Evolutionary conservation across 2,113 vertebrate genomes (phyloP), one percentile per base, ranked within the genome.

Genomic region (Rhinichthys klamathensis): DNA sequence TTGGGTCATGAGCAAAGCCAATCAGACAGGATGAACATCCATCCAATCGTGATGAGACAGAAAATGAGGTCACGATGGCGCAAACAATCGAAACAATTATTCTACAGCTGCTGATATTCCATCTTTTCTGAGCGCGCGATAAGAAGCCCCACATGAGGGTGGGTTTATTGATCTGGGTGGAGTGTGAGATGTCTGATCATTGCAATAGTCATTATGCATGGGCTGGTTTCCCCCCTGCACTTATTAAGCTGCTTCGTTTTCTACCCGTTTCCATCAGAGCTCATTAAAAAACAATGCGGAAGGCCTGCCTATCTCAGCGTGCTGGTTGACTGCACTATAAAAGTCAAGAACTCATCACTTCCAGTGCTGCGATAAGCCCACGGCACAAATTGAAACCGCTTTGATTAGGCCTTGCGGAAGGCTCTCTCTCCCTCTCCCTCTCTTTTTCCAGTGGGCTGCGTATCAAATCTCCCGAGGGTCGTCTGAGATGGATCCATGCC

Each of bases 191-290:
- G 84, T 65, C 85, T 87, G 88, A 92, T 92, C 89, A 91, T 87
- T 91, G 91, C 79, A 86, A 70, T 87, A 90, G 92, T 91, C 88
- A 94, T 93, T 93, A 93, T 90, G 80, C 86, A 85, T 85, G 74
- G 54, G 84, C 89, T 86, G 73, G 44, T 32, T 56, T 90, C 89
- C 78, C 85, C 54, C 76, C 82, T 84, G 88, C 88, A 91, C 91
- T 93, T 92, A 81, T 81, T 81, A 81, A 93, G 91, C 89, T 27
- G 90, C 58, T 13, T 38, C 23, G 87, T 69, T 81, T 81, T 81
- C 79, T 67, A 81, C 79, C 49, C 35, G 87, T 89, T 88, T 88
- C 79, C 87, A 85, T 89, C 87, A 86, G 69, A 87, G 83, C 87
- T 92, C 90, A 91, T 93, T 93, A 93, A 92, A 91, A 92, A 88